Percentiles rank a stretch among this genome's conserved stretches.
Evolutionary conservation across 2,888 invertebrate genomes (phyloP).

Genomic region (Cephus runcator): DNA sequence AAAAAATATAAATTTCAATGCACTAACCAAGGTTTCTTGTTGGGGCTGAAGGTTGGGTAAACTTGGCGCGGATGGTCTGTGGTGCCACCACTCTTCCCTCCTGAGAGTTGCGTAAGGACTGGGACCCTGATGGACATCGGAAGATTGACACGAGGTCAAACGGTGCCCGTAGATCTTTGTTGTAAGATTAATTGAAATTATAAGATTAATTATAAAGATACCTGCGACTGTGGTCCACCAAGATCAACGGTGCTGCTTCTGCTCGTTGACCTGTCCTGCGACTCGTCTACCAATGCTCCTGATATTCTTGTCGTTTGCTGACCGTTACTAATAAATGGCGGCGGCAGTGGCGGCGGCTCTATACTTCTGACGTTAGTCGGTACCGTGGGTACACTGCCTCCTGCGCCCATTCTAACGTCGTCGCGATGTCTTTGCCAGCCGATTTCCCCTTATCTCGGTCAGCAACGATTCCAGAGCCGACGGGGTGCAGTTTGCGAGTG

Average conservation of each 20-base stretch:
- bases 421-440: constrained; percentile 23
- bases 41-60: constrained; percentile 39
- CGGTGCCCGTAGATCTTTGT: too few relatives aligned
- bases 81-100: constrained; percentile 44
- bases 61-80: constrained; percentile 41
- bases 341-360: constrained; percentile 41
- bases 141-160: background rate
- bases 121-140: constrained; percentile 32
- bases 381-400: constrained; percentile 40
- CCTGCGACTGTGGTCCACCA: constrained; percentile 12
- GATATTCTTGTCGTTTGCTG: constrained; percentile 24
- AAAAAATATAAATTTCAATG: background rate
- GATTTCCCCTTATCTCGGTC: background rate
- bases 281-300: constrained; percentile 28
- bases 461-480: background rate
- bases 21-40: constrained; percentile 48
- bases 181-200: background rate
- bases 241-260: constrained; percentile 21
- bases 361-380: constrained; percentile 26
- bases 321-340: constrained; percentile 39
- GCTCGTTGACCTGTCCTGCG: constrained; percentile 26
- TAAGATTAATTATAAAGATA: background rate
- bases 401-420: constrained; percentile 44
- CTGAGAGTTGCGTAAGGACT: constrained; percentile 40
- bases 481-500: background rate